A percentile compares a stretch with the other conserved stretches of the same genome.
Evolutionary conservation across 2,888 invertebrate genomes (phyloP).

Genomic region (Heliconius erato): DNA sequence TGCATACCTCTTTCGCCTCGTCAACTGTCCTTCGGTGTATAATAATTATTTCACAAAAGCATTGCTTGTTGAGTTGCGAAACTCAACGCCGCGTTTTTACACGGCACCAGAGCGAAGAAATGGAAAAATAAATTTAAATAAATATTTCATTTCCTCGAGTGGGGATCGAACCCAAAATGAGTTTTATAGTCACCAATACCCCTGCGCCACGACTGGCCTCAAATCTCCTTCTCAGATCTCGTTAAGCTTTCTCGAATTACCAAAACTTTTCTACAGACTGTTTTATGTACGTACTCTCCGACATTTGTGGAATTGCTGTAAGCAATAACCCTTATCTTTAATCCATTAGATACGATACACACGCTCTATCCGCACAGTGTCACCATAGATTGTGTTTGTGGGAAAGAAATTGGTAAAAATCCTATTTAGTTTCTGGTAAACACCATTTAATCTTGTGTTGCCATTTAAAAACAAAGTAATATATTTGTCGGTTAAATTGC

Average conservation of each 20-base stretch:
- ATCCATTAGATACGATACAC: slow-evolving; percentile 37
- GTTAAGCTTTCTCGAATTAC: slow-evolving; percentile 13
- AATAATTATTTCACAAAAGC: not conserved
- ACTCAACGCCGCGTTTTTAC: no score
- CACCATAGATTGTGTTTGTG: slow-evolving; percentile 21
- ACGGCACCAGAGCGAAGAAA: no score
- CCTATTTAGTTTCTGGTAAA: slow-evolving; percentile 12
- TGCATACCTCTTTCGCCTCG: not conserved
- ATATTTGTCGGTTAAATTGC: not conserved
- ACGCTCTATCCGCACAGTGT: slow-evolving; percentile 24
- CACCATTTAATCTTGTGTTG: not conserved
- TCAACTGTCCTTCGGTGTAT: not conserved
- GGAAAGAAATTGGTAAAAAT: slow-evolving; percentile 6
- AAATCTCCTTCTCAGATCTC: not conserved
- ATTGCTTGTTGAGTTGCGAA: no score
- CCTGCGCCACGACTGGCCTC: no score
- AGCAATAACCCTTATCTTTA: slow-evolving; percentile 35
- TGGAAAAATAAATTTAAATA: no score
- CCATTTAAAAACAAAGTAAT: not conserved
- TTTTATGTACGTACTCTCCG: slow-evolving; percentile 17
- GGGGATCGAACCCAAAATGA: no score
- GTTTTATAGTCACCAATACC: no score
- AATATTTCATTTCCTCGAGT: no score
- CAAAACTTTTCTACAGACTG: slow-evolving; percentile 26
- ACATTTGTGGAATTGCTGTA: slow-evolving; percentile 11